Conservation (phyloP, 2,113 vertebrate species). For the Sylvietta virens region DNA sequence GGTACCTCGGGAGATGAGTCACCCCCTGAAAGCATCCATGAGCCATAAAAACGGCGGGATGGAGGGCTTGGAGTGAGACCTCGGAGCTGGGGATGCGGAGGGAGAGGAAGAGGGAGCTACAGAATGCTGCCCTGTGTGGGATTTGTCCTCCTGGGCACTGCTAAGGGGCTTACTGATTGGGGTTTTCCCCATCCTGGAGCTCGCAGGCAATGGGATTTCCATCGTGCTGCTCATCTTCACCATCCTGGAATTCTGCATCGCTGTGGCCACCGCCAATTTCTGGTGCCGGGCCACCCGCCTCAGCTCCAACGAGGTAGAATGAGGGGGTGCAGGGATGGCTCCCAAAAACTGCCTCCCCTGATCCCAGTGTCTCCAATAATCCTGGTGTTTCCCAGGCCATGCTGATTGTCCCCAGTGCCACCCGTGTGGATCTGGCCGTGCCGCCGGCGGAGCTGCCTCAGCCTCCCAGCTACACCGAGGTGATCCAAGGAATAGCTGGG, state of each 20-base stretch:
- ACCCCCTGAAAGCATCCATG: neutral
- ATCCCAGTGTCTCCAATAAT: neutral
- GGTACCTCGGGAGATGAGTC: neutral
- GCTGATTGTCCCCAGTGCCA: constrained; percentile 41
- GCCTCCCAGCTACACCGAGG: constrained; percentile 44
- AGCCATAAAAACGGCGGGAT: accelerated
- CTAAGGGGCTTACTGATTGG: neutral
- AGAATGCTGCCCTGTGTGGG: neutral
- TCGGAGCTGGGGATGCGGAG: neutral
- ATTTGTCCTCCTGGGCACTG: neutral
- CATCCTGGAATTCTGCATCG: constrained; percentile 57
- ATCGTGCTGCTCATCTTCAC: constrained; percentile 60
- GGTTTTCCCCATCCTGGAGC: neutral
- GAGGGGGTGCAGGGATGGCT: too few species aligned
- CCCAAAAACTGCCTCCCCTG: accelerated
- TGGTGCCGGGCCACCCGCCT: constrained; percentile 40
- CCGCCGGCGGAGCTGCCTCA: neutral
- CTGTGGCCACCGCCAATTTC: constrained; percentile 5
- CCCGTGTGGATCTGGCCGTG: neutral
- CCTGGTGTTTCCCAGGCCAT: neutral
- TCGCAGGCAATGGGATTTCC: constrained; percentile 45
- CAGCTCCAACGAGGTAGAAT: constrained; percentile 11
- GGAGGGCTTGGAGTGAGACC: neutral
- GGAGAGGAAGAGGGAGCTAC: neutral
- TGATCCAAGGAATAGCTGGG: neutral